Conservation (phyloP, 2,888 invertebrate species). For the Nomada fucata region DNA sequence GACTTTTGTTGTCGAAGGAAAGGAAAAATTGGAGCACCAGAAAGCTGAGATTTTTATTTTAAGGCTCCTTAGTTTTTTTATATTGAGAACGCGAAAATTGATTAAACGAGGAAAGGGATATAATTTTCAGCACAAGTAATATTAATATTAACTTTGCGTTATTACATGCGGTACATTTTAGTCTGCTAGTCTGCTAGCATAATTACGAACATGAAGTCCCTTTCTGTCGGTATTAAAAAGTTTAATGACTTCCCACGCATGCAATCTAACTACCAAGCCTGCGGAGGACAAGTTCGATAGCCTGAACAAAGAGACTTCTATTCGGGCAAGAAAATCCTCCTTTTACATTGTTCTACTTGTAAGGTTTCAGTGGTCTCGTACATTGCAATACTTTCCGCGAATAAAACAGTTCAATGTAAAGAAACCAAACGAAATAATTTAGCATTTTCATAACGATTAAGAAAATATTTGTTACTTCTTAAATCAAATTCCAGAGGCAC, state of each 20-base stretch:
- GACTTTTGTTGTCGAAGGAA: no score
- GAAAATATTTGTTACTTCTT: no score
- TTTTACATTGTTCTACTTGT: neutral
- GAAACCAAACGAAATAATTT: neutral
- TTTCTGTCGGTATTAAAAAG: slow-evolving; percentile 31
- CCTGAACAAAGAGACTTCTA: slow-evolving; percentile 5
- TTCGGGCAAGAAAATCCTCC: neutral
- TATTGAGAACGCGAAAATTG: no score
- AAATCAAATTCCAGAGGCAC: neutral
- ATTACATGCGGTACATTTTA: slow-evolving; percentile 42
- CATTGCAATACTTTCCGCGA: neutral
- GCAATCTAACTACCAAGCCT: neutral
- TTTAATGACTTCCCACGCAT: slow-evolving; percentile 12
- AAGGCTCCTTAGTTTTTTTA: no score
- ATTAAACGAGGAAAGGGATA: no score
- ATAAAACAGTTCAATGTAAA: neutral
- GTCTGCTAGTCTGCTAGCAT: slow-evolving; percentile 10
- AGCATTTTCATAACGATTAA: no score
- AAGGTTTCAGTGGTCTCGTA: neutral
- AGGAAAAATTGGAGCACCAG: no score
- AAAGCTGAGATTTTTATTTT: no score
- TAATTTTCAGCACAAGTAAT: no score
- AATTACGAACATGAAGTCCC: slow-evolving; percentile 32
- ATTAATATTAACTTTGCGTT: slow-evolving; percentile 42
- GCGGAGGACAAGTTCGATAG: slow-evolving; percentile 9